Percentiles rank a stretch among this genome's conserved stretches.
Conservation (phyloP, 2,888 invertebrate species). For the Julus scanicus region DNA sequence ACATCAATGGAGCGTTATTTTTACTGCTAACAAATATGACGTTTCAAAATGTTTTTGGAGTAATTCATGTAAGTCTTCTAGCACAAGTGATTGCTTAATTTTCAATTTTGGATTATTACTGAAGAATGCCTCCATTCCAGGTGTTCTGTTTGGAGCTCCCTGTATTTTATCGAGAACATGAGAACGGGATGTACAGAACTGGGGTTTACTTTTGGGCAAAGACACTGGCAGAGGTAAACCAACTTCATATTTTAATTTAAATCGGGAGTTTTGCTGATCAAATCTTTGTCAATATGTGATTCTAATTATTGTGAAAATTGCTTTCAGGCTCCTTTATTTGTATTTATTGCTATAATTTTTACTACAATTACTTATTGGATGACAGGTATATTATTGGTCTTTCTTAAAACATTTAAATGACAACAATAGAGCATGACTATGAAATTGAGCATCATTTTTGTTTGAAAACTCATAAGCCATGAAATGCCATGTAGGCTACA, state of each 20-base stretch:
- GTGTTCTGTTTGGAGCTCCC: conserved; percentile 91
- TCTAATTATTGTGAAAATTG: not conserved
- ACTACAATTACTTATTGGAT: conserved; percentile 86
- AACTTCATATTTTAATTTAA: not conserved
- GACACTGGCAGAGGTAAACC: conserved; percentile 79
- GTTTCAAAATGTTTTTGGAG: conserved; percentile 94
- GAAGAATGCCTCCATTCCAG: conserved; percentile 68
- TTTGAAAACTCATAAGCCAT: no score
- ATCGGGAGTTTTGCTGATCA: not conserved
- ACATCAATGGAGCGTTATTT: conserved; percentile 92
- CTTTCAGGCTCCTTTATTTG: conserved; percentile 78
- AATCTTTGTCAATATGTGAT: not conserved
- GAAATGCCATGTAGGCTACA: no score
- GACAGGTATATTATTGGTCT: conserved; percentile 72
- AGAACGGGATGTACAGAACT: conserved; percentile 89
- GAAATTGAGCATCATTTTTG: no score
- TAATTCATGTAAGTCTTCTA: conserved; percentile 81
- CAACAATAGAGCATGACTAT: not conserved
- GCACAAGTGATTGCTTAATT: not conserved
- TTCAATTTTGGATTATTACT: not conserved
- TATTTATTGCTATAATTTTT: conserved; percentile 84
- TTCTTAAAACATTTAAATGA: not conserved
- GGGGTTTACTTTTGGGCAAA: conserved; percentile 92
- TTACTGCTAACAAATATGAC: conserved; percentile 92
- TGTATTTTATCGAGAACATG: conserved; percentile 87